phyloP scores from a whole-genome alignment of 2,113 vertebrate genomes.

The Illadopsis cleaveri region DNA sequence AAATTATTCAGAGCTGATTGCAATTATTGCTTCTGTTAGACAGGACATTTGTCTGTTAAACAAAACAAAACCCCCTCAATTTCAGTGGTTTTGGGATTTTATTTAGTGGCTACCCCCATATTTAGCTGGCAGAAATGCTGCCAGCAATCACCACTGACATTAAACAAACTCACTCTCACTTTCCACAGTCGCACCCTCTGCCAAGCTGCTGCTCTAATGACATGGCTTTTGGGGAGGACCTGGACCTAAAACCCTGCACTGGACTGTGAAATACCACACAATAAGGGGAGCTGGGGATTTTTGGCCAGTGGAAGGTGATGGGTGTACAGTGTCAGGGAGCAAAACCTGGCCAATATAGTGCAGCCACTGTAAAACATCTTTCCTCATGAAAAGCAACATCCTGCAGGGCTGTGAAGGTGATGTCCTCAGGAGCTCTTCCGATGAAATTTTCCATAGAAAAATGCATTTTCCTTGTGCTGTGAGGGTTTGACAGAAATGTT shows the following conservation, averaged over 20 bases:
- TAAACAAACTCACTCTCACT: not conserved
- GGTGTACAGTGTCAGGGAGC: rapidly evolving
- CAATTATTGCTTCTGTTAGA: not conserved
- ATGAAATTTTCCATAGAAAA: not conserved
- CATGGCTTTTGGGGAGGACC: rapidly evolving
- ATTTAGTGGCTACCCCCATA: not conserved
- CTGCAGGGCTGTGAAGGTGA: not conserved
- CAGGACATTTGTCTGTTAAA: not conserved
- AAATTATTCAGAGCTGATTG: not conserved
- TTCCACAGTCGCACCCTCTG: not conserved
- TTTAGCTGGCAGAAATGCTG: not conserved
- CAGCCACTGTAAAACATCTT: not conserved
- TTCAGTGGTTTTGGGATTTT: not conserved
- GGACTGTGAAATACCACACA: not conserved
- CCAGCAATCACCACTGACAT: not conserved
- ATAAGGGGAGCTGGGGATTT: not conserved
- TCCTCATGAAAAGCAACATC: rapidly evolving
- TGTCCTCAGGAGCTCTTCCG: not conserved
- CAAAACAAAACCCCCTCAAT: not conserved
- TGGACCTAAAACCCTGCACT: not conserved
- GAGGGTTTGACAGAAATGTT: not conserved
- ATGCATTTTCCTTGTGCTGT: not conserved
- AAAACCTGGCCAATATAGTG: rapidly evolving
- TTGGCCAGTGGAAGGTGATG: not conserved
- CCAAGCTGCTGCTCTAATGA: rapidly evolving